Percentiles rank a stretch among this genome's conserved stretches.
phyloP scores from a whole-genome alignment of 2,113 vertebrate genomes.

The Galbula dea region DNA sequence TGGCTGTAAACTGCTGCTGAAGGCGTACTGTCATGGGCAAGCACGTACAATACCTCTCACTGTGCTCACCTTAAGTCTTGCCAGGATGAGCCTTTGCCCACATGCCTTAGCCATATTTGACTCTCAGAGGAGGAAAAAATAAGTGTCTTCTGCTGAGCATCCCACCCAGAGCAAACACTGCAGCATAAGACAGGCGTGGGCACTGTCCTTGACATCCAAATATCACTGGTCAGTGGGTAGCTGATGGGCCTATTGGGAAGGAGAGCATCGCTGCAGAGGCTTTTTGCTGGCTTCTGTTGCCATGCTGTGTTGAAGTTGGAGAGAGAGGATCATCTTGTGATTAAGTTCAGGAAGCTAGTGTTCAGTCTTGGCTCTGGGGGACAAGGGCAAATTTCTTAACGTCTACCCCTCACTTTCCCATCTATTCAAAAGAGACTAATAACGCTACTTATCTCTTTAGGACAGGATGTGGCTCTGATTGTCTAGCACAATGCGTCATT shows the following conservation, averaged over 20 bases:
- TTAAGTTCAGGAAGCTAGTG: not conserved
- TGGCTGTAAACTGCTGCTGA: constrained; percentile 9
- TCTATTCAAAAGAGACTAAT: not conserved
- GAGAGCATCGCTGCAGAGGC: not conserved
- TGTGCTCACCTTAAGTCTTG: not conserved
- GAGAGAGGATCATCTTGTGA: not conserved
- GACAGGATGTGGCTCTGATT: constrained; percentile 5
- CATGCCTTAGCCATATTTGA: not conserved
- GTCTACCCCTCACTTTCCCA: not conserved
- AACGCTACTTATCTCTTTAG: not conserved
- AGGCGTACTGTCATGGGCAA: not conserved
- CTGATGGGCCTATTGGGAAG: not conserved
- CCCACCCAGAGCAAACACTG: not conserved
- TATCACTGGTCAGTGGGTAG: not conserved
- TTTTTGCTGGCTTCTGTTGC: not conserved
- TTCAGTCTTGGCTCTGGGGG: not conserved
- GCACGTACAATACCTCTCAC: not conserved
- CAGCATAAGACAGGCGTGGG: not conserved
- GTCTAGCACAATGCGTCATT: not conserved
- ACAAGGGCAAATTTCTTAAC: not conserved
- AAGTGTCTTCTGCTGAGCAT: not conserved
- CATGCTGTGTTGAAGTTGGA: not conserved
- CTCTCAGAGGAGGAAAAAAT: constrained; percentile 21
- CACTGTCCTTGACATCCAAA: not conserved
- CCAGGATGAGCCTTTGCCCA: not conserved